These are phyloP conservation scores for Sebastes cheni DNA, from an alignment of 2,797 vertebrate species.

Conservation along the genomic window DNA sequence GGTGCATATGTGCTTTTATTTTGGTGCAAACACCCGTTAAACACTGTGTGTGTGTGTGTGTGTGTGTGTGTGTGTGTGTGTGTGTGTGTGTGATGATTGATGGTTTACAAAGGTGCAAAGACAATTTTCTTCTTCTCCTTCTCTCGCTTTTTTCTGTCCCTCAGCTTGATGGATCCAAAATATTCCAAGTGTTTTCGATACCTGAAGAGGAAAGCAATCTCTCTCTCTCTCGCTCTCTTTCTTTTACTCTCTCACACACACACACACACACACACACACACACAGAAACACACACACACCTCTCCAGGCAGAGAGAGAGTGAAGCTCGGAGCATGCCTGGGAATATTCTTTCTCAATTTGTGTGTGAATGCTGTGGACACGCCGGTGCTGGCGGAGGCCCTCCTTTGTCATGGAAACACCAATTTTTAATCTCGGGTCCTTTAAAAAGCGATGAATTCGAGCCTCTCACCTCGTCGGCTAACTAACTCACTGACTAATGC, in stretches of 20 bases:
- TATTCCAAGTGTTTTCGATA: slow-evolving; percentile 32
- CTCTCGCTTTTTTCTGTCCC: not conserved
- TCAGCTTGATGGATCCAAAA: slow-evolving; percentile 41
- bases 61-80: not conserved
- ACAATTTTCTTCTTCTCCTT: not conserved
- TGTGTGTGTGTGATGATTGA: not conserved
- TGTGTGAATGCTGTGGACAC: slow-evolving; percentile 59
- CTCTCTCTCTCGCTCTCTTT: not conserved
- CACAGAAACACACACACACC: slow-evolving; percentile 25
- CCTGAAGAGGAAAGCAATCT: slow-evolving; percentile 43
- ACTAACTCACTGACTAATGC: slow-evolving; percentile 49
- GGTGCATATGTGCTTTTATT: not conserved
- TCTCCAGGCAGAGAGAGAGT: slow-evolving; percentile 52
- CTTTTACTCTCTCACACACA: not conserved
- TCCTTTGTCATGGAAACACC: slow-evolving; percentile 81
- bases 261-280: slow-evolving; percentile 9
- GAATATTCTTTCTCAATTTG: slow-evolving; percentile 79
- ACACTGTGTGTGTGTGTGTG: not conserved
- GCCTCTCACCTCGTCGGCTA: slow-evolving; percentile 46
- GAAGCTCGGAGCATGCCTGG: slow-evolving; percentile 71
- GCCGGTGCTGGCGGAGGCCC: slow-evolving; percentile 59
- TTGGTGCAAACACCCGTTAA: not conserved
- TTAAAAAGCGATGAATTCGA: slow-evolving; percentile 56
- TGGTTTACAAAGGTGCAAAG: not conserved
- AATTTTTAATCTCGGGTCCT: slow-evolving; percentile 74